Evolutionary conservation across 2,888 invertebrate genomes (phyloP), one percentile per base, ranked within the genome.

Genomic region (Drosophila rubida): DNA sequence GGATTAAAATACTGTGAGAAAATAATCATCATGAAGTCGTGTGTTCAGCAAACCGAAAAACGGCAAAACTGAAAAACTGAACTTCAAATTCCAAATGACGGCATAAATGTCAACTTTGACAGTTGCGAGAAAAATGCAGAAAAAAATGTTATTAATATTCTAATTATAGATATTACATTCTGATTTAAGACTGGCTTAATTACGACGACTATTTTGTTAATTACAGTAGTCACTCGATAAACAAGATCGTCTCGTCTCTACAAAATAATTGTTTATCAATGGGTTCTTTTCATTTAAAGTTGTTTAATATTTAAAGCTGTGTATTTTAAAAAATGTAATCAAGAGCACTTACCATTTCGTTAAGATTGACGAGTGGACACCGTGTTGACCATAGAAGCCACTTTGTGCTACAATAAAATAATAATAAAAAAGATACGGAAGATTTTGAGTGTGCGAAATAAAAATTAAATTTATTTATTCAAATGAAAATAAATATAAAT

Each of bases 401-500:
- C 8, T 41, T 42, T 41, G 42, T 1, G 42, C 53, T 53, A 30
- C 13, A 32, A 44, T 32, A 55, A 45, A 44, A 23, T 44, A 55
- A n/a, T 11, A 35, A n/a, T 22, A 11, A 19, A 30, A 27, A 60
- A 30, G 27, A 60, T 58, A 53, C 74, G 78, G 69, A 77, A 69
- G 78, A 69, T 67, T 42, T 53, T 14, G 9, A 23, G 25, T 50
- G 50, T 32, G 49, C 42, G 48, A 68, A 64, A 62, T 66, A 64
- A 64, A 74, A 63, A 62, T 50, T 32, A 63, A 73, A 67, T 58
- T 45, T 62, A 53, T 74, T 55, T 59, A 75, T 65, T 58, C 65
- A 76, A 76, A 70, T 53, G 35, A 37, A 77, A 75, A 78, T 75
- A 83, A 83, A 86, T 80, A 69, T 61, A 58, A 42, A 61, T 63